Evolutionary conservation across 2,888 invertebrate genomes (phyloP), one percentile per base, ranked within the genome.

Genomic region (Mythimna loreyi): DNA sequence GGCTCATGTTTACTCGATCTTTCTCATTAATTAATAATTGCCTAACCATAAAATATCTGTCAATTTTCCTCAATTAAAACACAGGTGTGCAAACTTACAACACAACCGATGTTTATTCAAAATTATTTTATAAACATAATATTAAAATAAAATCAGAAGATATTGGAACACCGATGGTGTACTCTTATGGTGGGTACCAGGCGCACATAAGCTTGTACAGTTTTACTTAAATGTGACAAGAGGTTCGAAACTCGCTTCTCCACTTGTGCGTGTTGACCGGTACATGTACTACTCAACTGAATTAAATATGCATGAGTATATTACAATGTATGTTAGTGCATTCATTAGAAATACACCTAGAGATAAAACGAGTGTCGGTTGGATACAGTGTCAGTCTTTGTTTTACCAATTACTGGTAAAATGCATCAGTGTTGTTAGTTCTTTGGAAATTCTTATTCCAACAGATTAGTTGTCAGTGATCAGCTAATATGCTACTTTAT

Each of bases 311-410:
- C 77, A 88, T 84, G 80, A 86, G 76, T 82, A 78, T 79, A 87
- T 84, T 89, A 91, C 91, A 91, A 88, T 92, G 84, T 84, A 80
- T 80, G 83, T 83, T 81, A 83, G 84, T 90, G 89, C 89, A 89
- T 93, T 94, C 89, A 91, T 91, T 90, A 92, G 92, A 92, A 93
- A 88, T 87, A 87, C 84, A 86, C 82, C 76, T 84, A 84, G 78
- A 90, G 93, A 94, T 94, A 94, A 94, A 90, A 83, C 82, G 71
- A 90, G 91, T 92, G 86, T 92, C 93, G 94, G 92, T 90, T 82
- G 79, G 64, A 75, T 75, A 94, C 91, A 94, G 89, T 89, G 88
- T 88, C 79, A 80, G 85, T 84, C 92, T 88, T 94, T 94, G 94
- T 94, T 86, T 63, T 73, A 83, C 85, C 85, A 80, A 83, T 85